Evolutionary conservation across 1,140 invertebrate species (phyloP), one percentile per base, ranked within the genome.

Genomic region (Rhopalosiphum maidis): DNA sequence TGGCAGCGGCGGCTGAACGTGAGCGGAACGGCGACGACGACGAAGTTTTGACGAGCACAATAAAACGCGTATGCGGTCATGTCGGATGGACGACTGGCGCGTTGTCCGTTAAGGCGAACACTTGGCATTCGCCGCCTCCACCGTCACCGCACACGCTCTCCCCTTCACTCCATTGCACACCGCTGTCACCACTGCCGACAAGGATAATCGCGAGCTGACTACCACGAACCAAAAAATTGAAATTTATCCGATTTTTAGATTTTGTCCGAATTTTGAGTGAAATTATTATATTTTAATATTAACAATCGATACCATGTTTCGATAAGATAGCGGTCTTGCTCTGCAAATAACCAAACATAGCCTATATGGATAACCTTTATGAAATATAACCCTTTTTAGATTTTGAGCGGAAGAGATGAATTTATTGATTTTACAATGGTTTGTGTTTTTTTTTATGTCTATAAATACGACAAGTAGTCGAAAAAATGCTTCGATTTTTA

Each of bases 11-110:
- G 35, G 37, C 22, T 85, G 41, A 43, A 41, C 23, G 83, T 30
- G 37, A 41, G 37, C 23, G 83, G 4, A 25, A 43, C 23, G 41
- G 37, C 37, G 83, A 41, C 37, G 22, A 23, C n/a, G 37, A 22
- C 35, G 82, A 25, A 25, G 22, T 22, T 85, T 54, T 37, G 46
- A 35, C 46, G 87, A 37, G 30, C 21, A 21, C n/a, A 54, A 54
- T 35, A 88, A 48, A 8, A 54, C 87, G 48, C 87, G 87, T 22
- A 4, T 54, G 22, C 87, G 86, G 48, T 89, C 46, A 37, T 30
- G 87, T 89, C 87, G 87, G 48, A 54, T n/a, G 87, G 22, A 89
- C 87, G 87, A 89, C 87, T 89, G 87, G 35, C 30, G 21, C 46
- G 41, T 30, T n/a, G 87, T 77, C 60, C 30, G n/a, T n/a, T n/a